Evolutionary conservation across 1,140 invertebrate genomes (phyloP), one percentile per base, ranked within the genome.

Genomic region (Druon quercuslanigerum): DNA sequence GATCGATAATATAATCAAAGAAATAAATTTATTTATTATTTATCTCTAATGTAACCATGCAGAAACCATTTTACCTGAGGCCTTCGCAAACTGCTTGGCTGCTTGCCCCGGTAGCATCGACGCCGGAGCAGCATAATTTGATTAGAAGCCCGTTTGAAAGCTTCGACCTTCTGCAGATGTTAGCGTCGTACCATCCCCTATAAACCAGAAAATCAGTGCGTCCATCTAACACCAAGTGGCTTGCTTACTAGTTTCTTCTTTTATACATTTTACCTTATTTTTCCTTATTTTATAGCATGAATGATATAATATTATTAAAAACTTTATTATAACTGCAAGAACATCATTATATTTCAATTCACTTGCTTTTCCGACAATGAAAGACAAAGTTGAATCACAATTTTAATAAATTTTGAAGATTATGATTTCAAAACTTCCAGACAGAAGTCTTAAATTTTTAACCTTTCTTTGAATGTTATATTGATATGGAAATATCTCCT

Each of bases 101-200:
- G 25, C 25, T 33, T 46, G 76, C 50, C 14, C 16, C 50, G 74
- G 57, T 72, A 78, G 74, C 82, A 81, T 79, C 79, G 79, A 78
- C 75, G 74, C 73, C 81, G 81, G 82, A 80, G 78, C 80, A 50
- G 12, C 66, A 73, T 82, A 84, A 84, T 83, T 84, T 79, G 74
- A 84, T 85, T 82, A 84, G 56, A 54, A 54, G 20, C 50, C 66
- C 79, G 81, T 84, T 85, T 85, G 84, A 85, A 85, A 85, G 84
- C 84, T 77, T 83, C 57, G 57, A 66, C 57, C 57, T 66, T 25
- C 57, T 66, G 25, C 57, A 54, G 52, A 54, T 54, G 52, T 54
- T 54, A 17, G 52, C 52, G 52, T 2, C 16, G 57, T 33, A 40
- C 57, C 57, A 66, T 40, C 25, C 25, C 19, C 56, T 60, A 20